phyloP scores from a whole-genome alignment of 2,888 invertebrate species.

The Agrotis puta region DNA sequence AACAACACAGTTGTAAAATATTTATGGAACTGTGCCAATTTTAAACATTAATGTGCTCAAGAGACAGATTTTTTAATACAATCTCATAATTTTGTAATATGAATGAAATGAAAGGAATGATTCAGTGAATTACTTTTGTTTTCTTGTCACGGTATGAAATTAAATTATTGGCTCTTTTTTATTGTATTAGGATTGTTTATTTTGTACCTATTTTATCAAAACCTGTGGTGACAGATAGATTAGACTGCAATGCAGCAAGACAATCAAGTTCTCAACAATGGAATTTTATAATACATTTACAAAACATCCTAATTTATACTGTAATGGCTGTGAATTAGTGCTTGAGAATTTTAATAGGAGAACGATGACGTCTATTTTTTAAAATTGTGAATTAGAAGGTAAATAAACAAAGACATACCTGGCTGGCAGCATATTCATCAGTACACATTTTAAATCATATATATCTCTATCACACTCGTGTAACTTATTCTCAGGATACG shows the following conservation, averaged over 20 bases:
- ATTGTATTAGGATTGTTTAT: not conserved
- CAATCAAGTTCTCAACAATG: not conserved
- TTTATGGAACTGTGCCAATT: constrained; percentile 54
- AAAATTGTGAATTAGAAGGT: too few relatives aligned
- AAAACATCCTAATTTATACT: not conserved
- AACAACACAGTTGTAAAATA: constrained; percentile 23
- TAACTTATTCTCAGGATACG: constrained; percentile 81
- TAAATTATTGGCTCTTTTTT: not conserved
- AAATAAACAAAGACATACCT: constrained; percentile 75
- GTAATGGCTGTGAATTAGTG: too few relatives aligned
- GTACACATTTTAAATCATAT: constrained; percentile 78
- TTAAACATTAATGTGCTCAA: not conserved
- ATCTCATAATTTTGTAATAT: not conserved
- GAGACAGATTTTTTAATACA: constrained; percentile 30
- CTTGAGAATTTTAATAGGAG: too few relatives aligned
- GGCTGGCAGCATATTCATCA: constrained; percentile 84
- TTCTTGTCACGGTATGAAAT: not conserved
- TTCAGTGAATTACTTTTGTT: not conserved
- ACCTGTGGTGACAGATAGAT: not conserved
- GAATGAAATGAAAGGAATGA: not conserved
- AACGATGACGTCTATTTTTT: too few relatives aligned
- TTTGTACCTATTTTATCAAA: not conserved
- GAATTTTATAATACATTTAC: not conserved
- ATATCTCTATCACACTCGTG: constrained; percentile 81
- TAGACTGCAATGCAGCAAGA: not conserved